Evolutionary conservation across 2,888 invertebrate genomes (phyloP), one percentile per base, ranked within the genome.

Genomic region (Amitus sp.): DNA sequence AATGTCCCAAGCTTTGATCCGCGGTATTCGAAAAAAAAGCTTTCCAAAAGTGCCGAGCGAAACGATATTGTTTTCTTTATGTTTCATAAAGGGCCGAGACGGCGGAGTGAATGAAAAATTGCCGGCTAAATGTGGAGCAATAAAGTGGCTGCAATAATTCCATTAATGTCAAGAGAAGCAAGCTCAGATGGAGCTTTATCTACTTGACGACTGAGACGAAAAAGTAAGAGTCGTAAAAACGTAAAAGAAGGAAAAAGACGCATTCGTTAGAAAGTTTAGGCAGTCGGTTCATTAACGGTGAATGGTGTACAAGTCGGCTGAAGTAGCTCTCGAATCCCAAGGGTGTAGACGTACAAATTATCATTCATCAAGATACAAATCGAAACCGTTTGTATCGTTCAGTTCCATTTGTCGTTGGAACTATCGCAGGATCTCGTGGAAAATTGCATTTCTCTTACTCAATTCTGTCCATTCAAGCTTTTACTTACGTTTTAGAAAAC

Each of bases 261-360:
- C 52, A 57, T 59, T 62, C 63, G 63, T 56, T 63, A 62, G 64
- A 67, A 74, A 77, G 73, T 75, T 76, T 72, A 68, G 73, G 65
- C 66, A 69, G 69, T 55, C 65, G 73, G 73, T 75, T 76, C 73
- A 76, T 76, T 76, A 75, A 71, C 66, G 69, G 69, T 62, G 64
- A 71, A 72, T 57, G 67, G 68, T 70, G 67, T 67, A 69, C 65
- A 66, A 69, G 67, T 66, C 61, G 61, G 67, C 64, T 66, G 55
- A 54, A 65, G 56, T 57, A 59, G 66, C 69, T 64, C 72, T 68
- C 67, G 73, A 75, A 75, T 74, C 68, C 73, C 62, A 59, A 65
- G 67, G 68, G 66, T 73, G 72, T 73, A 75, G 73, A 67, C 67
- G 66, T 68, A 68, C 69, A 72, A 74, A 74, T 73, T 72, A 72